Base-by-base conservation (phyloP, 2,113 vertebrate genomes). In the Anser brachyrhynchus region DNA sequence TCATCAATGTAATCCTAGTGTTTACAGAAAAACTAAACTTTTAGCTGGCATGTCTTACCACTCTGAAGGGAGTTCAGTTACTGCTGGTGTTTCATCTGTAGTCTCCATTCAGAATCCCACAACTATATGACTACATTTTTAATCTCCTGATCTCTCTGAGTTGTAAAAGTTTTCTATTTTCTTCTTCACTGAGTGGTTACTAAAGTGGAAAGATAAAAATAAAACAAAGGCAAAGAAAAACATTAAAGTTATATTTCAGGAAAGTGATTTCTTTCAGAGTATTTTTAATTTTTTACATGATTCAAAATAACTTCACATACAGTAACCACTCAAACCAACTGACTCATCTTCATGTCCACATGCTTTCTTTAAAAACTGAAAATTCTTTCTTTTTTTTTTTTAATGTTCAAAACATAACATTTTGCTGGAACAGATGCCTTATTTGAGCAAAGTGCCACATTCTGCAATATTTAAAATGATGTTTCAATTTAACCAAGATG, bases 391-490 rank as follows among this genome's bases (percentile, higher is more conserved):
- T 96, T 43, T 69, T 41, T 72, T 54, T 51, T 85, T 98, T 95
- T 91, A 87, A 90, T 96, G 85, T 97, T 98, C 96, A 97, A 98
- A 98, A 97, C 95, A 97, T 92, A 97, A 95, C 87, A 97, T 97
- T 98, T 97, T 97, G 93, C 92, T 97, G 95, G 94, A 98, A 98
- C 97, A 98, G 97, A 98, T 97, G 97, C 96, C 95, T 98, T 98
- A 92, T 97, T 97, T 97, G 97, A 84, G 88, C 80, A 92, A 97
- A 94, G 91, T 93, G 94, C 87, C 95, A 97, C 89, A 97, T 98
- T 97, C 92, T 98, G 86, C 95, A 97, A 93, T 98, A 97, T 97
- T 96, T 97, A 91, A 98, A 98, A 96, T 4, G 78, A 96, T 4
- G 49, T 93, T 97, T 97, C 93, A 91, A 31, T 97, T 97, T 97